Evolutionary conservation across 2,888 invertebrate genomes (phyloP).

Genomic region (Uloborus plumipes): DNA sequence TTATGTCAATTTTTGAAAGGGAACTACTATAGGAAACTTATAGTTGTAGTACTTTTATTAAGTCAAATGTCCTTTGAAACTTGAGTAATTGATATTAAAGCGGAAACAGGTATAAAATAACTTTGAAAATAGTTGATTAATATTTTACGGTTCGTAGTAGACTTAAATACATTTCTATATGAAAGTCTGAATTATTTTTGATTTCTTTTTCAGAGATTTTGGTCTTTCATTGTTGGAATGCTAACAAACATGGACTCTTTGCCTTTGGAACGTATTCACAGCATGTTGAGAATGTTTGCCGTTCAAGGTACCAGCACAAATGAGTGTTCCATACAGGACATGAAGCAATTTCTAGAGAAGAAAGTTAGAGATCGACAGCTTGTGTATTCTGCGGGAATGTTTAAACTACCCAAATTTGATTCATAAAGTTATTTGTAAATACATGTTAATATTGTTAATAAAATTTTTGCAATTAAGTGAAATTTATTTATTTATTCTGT

Average conservation of each 20-base stretch:
- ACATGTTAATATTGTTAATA: too few relatives aligned
- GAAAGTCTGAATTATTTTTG: neutral
- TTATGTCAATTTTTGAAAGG: too few relatives aligned
- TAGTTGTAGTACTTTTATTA: too few relatives aligned
- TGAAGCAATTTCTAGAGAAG: constrained; percentile 89
- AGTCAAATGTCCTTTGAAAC: too few relatives aligned
- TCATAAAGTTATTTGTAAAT: constrained; percentile 9
- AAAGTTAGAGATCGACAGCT: constrained; percentile 93
- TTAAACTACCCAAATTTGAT: constrained; percentile 76
- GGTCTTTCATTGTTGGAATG: constrained; percentile 98
- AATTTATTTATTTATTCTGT: too few relatives aligned
- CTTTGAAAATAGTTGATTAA: too few relatives aligned
- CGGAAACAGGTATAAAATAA: too few relatives aligned
- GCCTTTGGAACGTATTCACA: constrained; percentile 66
- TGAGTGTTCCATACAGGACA: constrained; percentile 89
- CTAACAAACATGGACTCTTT: constrained; percentile 81
- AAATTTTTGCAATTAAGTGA: too few relatives aligned
- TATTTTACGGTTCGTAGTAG: neutral
- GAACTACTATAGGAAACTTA: too few relatives aligned
- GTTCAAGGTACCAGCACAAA: constrained; percentile 88
- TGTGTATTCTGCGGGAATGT: constrained; percentile 86
- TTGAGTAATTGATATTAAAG: too few relatives aligned
- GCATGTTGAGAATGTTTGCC: constrained; percentile 71
- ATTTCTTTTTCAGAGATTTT: constrained; percentile 76
- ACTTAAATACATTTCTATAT: neutral